Conservation (phyloP, 2,888 invertebrate genomes). For the Frankliniella fusca region DNA sequence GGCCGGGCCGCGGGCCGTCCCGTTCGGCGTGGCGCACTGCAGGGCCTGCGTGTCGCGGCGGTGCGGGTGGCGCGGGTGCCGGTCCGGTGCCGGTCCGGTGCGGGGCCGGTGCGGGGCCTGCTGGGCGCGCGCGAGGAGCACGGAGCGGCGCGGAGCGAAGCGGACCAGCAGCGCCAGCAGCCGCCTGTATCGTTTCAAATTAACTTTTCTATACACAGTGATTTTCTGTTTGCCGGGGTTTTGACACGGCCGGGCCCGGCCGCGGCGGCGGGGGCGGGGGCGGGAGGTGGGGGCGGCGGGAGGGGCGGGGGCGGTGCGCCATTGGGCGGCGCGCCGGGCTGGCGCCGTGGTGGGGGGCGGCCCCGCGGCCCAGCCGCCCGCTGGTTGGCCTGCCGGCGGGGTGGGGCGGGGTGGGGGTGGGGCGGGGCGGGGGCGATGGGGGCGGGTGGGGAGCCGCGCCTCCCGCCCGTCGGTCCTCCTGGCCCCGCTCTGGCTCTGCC, state of each 20-base stretch:
- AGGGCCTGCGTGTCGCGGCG: neutral
- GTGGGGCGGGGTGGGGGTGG: constrained; percentile 8
- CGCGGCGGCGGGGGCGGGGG: neutral
- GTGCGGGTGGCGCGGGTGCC: neutral
- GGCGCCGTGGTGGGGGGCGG: constrained; percentile 4
- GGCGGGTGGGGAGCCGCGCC: too few species aligned
- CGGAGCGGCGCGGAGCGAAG: neutral
- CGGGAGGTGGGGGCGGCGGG: neutral
- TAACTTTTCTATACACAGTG: constrained; percentile 5
- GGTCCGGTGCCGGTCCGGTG: too few species aligned
- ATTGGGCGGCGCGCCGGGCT: neutral
- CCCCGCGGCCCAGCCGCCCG: neutral
- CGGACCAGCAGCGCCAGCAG: neutral
- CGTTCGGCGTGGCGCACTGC: neutral
- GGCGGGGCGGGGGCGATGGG: neutral
- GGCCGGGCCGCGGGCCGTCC: neutral
- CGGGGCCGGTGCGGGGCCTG: too few species aligned
- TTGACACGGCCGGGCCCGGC: neutral
- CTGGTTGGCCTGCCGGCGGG: neutral
- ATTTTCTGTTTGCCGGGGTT: constrained; percentile 19
- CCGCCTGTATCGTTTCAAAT: neutral
- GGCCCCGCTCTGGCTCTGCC: neutral
- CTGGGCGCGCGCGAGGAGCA: neutral
- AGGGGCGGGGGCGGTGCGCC: neutral
- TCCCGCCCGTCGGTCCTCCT: neutral